Base-by-base conservation (phyloP, 2,888 invertebrate species). In the Zygogramma bicolorata region DNA sequence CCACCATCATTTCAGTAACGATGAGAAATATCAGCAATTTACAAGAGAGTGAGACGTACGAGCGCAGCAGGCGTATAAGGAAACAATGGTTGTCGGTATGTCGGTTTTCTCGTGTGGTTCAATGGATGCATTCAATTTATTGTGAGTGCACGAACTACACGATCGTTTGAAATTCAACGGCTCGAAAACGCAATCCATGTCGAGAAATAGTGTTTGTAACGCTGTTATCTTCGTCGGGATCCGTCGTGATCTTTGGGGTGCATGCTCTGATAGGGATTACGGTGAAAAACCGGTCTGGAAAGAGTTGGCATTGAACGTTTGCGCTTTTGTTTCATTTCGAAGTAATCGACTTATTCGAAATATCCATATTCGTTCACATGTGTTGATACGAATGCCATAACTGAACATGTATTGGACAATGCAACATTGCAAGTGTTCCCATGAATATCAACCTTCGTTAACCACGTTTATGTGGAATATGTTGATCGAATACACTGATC, bases 1-100 rank as follows among this genome's bases (percentile, higher is more conserved):
- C 22, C 53, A 4, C 53, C 25, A 25, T 53, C 25, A 25, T 25
- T 53, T 25, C 53, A 46, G 53, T 25, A 25, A 15, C 53, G 53
- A 53, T 53, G 53, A 53, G 22, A 53, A 53, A 53, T 53, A 25
- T 25, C 53, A 53, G 53, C 53, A 53, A 53, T 53, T 53, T 13
- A 53, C 53, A 53, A 53, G 10, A 25, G n/a, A 53, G 49, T 49
- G 53, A 53, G n/a, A 8, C 53, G n/a, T 25, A 53, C 25, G n/a
- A n/a, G n/a, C n/a, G n/a, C n/a, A n/a, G n/a, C 8, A 15, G 22
- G 38, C 25, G 20, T 18, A 38, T 60, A 38, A 61, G 40, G 25
- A 27, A 40, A 61, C 61, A 61, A 61, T 61, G 7, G 61, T 22
- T 22, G 40, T 61, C 40, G 61, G 61, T 25, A 27, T 63, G 46